Evolutionary conservation across 2,113 vertebrate genomes (phyloP).

Genomic region (Xiphophorus couchianus): DNA sequence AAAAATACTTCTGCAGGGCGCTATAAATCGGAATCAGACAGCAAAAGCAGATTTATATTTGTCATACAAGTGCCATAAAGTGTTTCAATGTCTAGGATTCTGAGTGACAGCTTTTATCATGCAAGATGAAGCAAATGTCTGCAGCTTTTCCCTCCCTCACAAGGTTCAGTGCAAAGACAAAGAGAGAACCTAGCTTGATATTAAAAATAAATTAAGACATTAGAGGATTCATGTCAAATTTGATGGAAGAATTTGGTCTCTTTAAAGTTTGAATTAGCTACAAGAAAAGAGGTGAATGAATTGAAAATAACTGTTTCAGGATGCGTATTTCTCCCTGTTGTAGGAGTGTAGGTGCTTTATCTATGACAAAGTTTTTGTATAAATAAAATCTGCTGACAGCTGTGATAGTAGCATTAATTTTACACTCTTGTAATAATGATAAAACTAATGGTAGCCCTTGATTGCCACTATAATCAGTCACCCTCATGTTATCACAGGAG

Average conservation of each 20-base stretch:
- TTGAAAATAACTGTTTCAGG: not conserved
- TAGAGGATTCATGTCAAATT: slow-evolving; percentile 11
- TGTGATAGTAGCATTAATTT: not conserved
- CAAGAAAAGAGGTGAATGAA: not conserved
- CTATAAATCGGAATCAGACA: not conserved
- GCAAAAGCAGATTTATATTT: not conserved
- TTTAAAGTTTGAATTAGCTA: slow-evolving; percentile 6
- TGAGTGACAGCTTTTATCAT: slow-evolving; percentile 19
- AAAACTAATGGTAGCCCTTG: slow-evolving; percentile 2
- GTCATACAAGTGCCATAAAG: not conserved
- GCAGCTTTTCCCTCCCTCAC: not conserved
- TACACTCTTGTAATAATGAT: slow-evolving; percentile 26
- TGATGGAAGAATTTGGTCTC: not conserved
- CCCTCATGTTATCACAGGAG: slow-evolving; percentile 4
- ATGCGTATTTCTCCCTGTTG: not conserved
- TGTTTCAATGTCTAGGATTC: not conserved
- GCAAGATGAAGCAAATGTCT: slow-evolving; percentile 24
- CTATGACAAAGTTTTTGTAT: slow-evolving; percentile 8
- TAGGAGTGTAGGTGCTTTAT: slow-evolving; percentile 15
- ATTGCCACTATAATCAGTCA: slow-evolving; percentile 24
- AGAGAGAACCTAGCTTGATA: slow-evolving; percentile 3
- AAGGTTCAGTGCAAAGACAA: slow-evolving; percentile 15
- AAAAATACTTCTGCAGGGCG: not conserved
- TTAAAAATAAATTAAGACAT: slow-evolving; percentile 25
- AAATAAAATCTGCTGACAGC: slow-evolving; percentile 38